A percentile compares a stretch with the other conserved stretches of the same genome.
These are phyloP conservation scores for Drosophila rhopaloa DNA, from an alignment of 1,140 invertebrate genomes.

Conservation along the genomic window DNA sequence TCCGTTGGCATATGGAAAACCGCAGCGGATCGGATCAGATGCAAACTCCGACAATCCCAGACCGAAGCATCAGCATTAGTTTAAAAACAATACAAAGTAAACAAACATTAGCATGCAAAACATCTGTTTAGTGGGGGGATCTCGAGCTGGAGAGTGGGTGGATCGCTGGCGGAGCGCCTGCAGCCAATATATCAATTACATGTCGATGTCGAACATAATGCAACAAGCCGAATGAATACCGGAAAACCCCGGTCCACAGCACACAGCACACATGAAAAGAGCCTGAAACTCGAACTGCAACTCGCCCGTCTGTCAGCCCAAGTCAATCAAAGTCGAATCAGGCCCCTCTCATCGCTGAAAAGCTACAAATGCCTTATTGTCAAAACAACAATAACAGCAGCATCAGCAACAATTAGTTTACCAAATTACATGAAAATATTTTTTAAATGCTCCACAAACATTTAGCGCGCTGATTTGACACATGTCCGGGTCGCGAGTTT, in stretches of 20 bases:
- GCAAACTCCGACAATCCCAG: conserved; percentile 36
- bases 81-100: conserved; percentile 71
- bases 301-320: conserved; percentile 62
- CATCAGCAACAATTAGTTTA: conserved; percentile 80
- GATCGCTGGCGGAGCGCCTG: conserved; percentile 41
- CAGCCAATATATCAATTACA: conserved; percentile 80
- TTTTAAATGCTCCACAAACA: conserved; percentile 80
- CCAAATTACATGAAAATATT: conserved; percentile 84
- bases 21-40: conserved; percentile 36
- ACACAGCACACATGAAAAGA: conserved; percentile 16
- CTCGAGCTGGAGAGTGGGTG: conserved; percentile 14
- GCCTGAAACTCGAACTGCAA: conserved; percentile 17
- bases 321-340: conserved; percentile 68
- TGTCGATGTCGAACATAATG: conserved; percentile 70
- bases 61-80: conserved; percentile 68
- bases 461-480: conserved; percentile 62
- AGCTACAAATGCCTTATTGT: conserved; percentile 84
- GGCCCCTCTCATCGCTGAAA: conserved; percentile 62
- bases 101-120: conserved; percentile 69
- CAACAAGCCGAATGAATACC: conserved; percentile 60
- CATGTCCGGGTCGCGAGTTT: conserved; percentile 53
- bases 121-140: conserved; percentile 55
- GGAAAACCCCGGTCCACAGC: conserved; percentile 55
- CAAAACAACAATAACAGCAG: conserved; percentile 59
- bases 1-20: conserved; percentile 41